Evolutionary conservation across 2,797 vertebrate genomes (phyloP), one percentile per base, ranked within the genome.

Genomic region (Morelia viridis): DNA sequence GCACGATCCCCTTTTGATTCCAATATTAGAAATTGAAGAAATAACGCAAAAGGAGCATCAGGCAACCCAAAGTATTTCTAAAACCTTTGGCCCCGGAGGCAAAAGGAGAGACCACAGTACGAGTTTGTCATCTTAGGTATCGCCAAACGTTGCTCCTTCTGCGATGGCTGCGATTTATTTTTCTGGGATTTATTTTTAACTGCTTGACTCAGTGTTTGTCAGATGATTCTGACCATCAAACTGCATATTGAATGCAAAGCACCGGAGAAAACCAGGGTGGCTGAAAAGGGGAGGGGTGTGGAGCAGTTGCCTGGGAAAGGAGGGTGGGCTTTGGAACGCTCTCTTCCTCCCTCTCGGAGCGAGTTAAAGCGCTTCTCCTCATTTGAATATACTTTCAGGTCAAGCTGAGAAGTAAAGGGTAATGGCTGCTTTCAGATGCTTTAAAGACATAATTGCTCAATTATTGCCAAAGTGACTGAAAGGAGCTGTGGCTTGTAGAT

Each of bases 111-210:
- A 91, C 92, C 92, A 89, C 90, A 65, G 93, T 95, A 93, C 90
- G 62, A 92, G 62, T 96, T 96, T 96, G 93, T 95, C 93, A 76
- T 93, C 95, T 96, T 96, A 0, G 95, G 93, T 96, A 96, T 96
- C 96, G 88, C 96, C 92, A n/a, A 90, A 88, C 83, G 92, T 96
- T 95, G 96, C 94, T 96, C 94, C 97, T 96, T 96, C 96, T 96
- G 95, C 96, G 96, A 96, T 95, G 95, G 96, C 95, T 94, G 96
- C 15, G 96, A 96, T 97, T 97, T 98, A 97, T 98, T 98, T 98
- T 98, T 98, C 95, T 93, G 96, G n/a, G 96, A 96, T 97, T 97
- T 98, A 97, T 98, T 98, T 98, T 98, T 98, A 98, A 97, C 97
- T 90, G 96, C 96, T 96, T 97, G 97, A 97, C 96, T 97, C 97